Evolutionary conservation across 2,797 vertebrate species (phyloP), one percentile per base, ranked within the genome.

Genomic region (Neosilurus hyrtlii): DNA sequence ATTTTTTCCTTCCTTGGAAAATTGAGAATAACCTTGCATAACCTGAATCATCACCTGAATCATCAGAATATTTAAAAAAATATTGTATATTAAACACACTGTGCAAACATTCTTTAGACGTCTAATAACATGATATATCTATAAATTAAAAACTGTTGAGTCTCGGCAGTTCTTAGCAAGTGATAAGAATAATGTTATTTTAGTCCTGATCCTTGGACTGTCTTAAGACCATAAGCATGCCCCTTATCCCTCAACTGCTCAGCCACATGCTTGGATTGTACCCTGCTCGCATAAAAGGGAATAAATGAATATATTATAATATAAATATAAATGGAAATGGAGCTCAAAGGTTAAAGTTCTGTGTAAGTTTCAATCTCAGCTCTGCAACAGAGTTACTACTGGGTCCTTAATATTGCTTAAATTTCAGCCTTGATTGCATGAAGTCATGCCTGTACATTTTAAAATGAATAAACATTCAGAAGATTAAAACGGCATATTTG

Each of bases 261-360:
- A 30, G n/a, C 62, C 16, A 24, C 49, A 54, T 11, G 11, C 16
- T n/a, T 37, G 22, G 2, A 67, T 15, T 56, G 24, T 54, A 79
- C 22, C 63, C 63, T 66, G 14, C 63, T 76, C 66, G 77, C 77
- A 79, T 79, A 79, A 79, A 79, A 79, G 62, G 22, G 77, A 79
- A 79, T 79, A 79, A 35, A 75, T 77, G 35, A 75, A 83, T 30
- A 30, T 30, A 30, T 30, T 30, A 30, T 30, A 30, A 30, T 30
- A 30, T 76, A 24, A 66, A 75, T 77, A 43, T 11, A 26, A 15
- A 49, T 67, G 51, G 15, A 56, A 82, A 83, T 77, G 51, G 4
- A 57, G 20, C 62, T 67, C 72, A 66, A 30, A 66, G 72, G 74
- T 57, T 77, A 68, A 67, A 79, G 77, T 79, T 67, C 77, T 66